These are phyloP conservation scores for Perizoma affinitatum DNA, from an alignment of 2,888 invertebrate genomes.

Conservation along the genomic window DNA sequence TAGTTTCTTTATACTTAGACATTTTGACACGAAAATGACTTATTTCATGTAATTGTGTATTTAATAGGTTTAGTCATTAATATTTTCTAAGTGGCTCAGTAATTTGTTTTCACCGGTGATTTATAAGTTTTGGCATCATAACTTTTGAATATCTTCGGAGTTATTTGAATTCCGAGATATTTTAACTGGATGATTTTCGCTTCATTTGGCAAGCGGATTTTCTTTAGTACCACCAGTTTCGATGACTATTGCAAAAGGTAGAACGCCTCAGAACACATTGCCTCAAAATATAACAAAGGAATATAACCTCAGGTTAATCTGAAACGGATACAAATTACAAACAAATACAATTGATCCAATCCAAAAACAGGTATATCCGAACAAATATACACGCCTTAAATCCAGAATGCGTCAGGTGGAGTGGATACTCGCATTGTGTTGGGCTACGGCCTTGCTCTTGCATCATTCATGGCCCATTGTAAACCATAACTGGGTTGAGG, in stretches of 20 bases:
- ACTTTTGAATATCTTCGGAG: constrained; percentile 7
- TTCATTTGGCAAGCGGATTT: constrained; percentile 14
- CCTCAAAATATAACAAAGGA: not conserved
- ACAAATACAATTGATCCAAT: constrained; percentile 5
- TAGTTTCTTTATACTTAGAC: constrained; percentile 21
- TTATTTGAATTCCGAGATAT: constrained; percentile 4
- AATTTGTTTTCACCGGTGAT: not conserved
- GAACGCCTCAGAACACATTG: not conserved
- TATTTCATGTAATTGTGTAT: constrained; percentile 7
- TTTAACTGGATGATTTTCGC: constrained; percentile 7
- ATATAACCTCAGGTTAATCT: not conserved
- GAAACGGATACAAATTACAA: not conserved
- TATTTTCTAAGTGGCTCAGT: not conserved
- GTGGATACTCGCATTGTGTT: constrained; percentile 26
- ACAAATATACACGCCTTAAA: constrained; percentile 21
- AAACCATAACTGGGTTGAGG: constrained; percentile 7
- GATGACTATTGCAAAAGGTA: not conserved
- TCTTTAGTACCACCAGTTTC: not conserved
- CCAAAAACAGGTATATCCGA: constrained; percentile 6
- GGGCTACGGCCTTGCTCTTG: constrained; percentile 31
- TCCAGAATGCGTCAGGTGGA: constrained; percentile 32
- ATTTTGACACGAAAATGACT: constrained; percentile 17
- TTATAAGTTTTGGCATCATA: constrained; percentile 11
- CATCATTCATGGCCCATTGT: constrained; percentile 18
- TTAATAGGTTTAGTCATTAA: too few relatives aligned